Base-by-base conservation (phyloP, 2,113 vertebrate genomes). In the Panurus biarmicus region DNA sequence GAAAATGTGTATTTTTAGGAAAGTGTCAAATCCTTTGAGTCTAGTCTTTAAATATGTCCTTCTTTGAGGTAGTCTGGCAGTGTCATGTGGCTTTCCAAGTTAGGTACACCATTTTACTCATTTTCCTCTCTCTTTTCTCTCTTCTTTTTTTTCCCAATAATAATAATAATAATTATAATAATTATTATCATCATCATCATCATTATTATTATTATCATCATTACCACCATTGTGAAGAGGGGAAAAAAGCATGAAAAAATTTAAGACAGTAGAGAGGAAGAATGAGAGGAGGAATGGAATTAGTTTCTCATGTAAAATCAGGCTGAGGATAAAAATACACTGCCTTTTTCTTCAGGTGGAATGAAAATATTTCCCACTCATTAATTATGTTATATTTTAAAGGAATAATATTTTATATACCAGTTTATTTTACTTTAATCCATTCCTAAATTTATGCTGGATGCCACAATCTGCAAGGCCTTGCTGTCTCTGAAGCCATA, bases 41-140 rank as follows among this genome's bases (percentile, higher is more conserved):
- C 62, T 91, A 42, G 65, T 88, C 45, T 73, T 83, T 87, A 93
- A 76, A 54, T 19, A 16, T 79, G 22, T 61, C 50, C 18, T 91
- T 84, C 21, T 87, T 23, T 87, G 48, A 85, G 48, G 31, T 17
- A 71, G 36, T 12, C 36, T 87, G 66, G 23, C 54, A 73, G 26
- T 76, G 64, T 74, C 33, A 38, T 45, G 22, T 79, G 69, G 22
- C 48, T 86, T 89, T 75, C 71, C 50, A 85, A 89, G 85, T 69
- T 35, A 45, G 7, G 1, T 45, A 65, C 40, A 26, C 7, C 0
- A 2, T 66, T 85, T 89, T 82, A 31, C 53, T 89, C 7, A 61
- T 81, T 80, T 87, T 67, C 28, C 53, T 90, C 65, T 87, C 24
- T 35, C 16, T 69, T 87, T 89, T 72, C 14, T 51, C 36, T 56